phyloP scores from a whole-genome alignment of 1,140 invertebrate genomes.

The Campoletis sonorensis region DNA sequence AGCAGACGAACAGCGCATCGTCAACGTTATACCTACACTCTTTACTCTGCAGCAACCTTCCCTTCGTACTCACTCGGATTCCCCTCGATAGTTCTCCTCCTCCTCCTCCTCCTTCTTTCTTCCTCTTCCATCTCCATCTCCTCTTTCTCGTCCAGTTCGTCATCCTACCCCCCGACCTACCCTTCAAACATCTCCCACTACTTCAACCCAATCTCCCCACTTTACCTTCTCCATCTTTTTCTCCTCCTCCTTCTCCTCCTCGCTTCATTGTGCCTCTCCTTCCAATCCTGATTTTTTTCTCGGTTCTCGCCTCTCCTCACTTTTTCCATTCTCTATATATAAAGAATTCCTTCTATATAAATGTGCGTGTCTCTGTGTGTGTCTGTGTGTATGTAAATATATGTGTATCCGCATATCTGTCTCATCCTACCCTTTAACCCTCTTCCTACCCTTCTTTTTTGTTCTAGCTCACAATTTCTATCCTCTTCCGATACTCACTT shows the following conservation, averaged over 20 bases:
- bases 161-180: slow-evolving; percentile 23
- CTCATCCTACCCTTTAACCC: slow-evolving; percentile 27
- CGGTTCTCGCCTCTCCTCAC: neutral
- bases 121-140: neutral
- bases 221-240: slow-evolving; percentile 48
- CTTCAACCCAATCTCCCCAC: neutral
- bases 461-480: neutral
- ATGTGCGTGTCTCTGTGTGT: too few relatives aligned
- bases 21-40: neutral
- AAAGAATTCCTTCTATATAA: too few relatives aligned
- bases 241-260: slow-evolving; percentile 52
- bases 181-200: slow-evolving; percentile 28
- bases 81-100: slow-evolving; percentile 18
- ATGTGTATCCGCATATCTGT: neutral
- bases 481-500: slow-evolving; percentile 5
- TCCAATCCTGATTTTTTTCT: slow-evolving; percentile 31
- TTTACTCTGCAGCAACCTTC: neutral
- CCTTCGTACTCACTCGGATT: neutral
- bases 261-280: slow-evolving; percentile 39
- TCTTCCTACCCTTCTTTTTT: neutral
- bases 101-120: neutral
- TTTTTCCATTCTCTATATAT: neutral
- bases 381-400: neutral
- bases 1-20: neutral
- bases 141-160: neutral